Evolutionary conservation across 1,140 invertebrate species (phyloP), one percentile per base, ranked within the genome.

Genomic region (Cydia strobilella): DNA sequence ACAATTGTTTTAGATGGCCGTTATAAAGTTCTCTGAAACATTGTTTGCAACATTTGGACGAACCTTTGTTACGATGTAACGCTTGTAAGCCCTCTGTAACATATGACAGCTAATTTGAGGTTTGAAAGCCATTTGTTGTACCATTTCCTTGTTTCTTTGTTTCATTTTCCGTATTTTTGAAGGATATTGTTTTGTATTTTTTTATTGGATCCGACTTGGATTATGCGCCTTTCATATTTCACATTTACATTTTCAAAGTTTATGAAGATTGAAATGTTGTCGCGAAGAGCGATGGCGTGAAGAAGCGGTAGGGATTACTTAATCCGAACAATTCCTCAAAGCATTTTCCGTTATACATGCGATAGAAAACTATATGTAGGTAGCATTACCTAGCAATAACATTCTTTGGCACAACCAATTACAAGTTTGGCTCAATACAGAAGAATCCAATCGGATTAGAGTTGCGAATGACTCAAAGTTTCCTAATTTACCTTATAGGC

Each of bases 401-500:
- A 59, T 23, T 59, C 7, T 59, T 59, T 18, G n/a, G 54, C 20
- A 18, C 9, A 59, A 23, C 54, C 54, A 59, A 59, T 59, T 59
- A 59, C 20, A 59, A 59, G 54, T 59, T 59, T 23, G 7, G 18
- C 20, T 59, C 18, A 23, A 59, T 12, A 59, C 54, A 54, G 51
- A 18, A 54, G 6, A 54, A 20, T 9, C 54, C 12, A 59, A n/a
- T n/a, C n/a, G n/a, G 54, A 59, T 59, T 59, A 59, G 10, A 59
- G 20, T 23, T 23, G 54, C 20, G 18, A 59, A 59, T 23, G 54
- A 59, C 54, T n/a, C 54, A n/a, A 59, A 59, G 54, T 59, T 59
- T 59, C 54, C 54, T 59, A 59, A 6, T 20, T 59, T 59, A 59
- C 54, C 18, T 59, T 59, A 59, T 59, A 20, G 54, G 7, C 48